These are phyloP conservation scores for Hoplodrina ambigua DNA, from an alignment of 2,888 invertebrate genomes.

Conservation along the genomic window DNA sequence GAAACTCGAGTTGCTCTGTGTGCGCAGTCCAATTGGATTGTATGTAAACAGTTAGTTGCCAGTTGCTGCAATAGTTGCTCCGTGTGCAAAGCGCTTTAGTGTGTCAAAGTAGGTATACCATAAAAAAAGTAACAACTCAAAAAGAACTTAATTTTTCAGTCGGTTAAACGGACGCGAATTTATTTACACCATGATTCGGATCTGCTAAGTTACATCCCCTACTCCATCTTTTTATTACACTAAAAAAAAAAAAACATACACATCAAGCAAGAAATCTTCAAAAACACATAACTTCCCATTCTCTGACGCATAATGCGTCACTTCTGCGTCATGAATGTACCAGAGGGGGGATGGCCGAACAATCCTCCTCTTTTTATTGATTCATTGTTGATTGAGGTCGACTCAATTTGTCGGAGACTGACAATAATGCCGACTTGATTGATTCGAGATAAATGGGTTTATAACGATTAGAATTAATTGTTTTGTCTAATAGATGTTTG, in stretches of 20 bases:
- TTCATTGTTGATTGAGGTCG: constrained; percentile 72
- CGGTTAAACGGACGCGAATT: too few species aligned
- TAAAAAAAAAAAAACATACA: background rate
- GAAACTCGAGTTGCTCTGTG: too few species aligned
- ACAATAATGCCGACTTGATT: constrained; percentile 43
- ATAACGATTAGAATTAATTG: constrained; percentile 30
- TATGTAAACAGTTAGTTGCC: too few species aligned
- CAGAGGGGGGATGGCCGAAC: constrained; percentile 33
- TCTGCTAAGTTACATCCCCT: too few species aligned
- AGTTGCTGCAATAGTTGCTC: too few species aligned
- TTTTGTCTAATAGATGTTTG: background rate
- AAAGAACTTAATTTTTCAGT: too few species aligned
- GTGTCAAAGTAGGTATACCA: too few species aligned
- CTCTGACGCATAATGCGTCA: constrained; percentile 37
- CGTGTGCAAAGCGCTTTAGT: too few species aligned
- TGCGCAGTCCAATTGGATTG: too few species aligned
- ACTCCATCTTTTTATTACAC: too few species aligned
- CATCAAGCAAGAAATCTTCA: background rate
- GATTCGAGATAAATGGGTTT: constrained; percentile 42
- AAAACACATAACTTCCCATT: background rate
- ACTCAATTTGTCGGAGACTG: constrained; percentile 54
- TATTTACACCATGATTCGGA: too few species aligned
- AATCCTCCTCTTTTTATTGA: constrained; percentile 70
- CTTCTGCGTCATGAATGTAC: constrained; percentile 18
- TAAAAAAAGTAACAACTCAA: too few species aligned